Base-by-base conservation (phyloP, 2,888 invertebrate species). In the Eucriotettix oculatus region DNA sequence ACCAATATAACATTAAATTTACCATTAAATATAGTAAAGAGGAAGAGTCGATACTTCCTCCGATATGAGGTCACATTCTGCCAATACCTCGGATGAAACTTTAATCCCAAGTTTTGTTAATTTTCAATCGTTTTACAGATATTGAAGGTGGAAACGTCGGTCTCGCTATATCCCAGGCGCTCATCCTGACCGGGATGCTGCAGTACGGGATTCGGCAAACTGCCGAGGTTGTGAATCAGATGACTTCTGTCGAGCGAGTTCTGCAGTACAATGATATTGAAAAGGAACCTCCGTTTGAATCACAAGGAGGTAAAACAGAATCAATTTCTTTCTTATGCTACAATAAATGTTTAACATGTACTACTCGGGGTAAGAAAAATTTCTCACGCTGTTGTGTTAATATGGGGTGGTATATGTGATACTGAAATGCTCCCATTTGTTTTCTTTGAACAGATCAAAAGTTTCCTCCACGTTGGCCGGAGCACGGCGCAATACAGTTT, bases 241-340 rank as follows among this genome's bases (percentile, higher is more conserved):
- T 87, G 86, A 86, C 85, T 9, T 84, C 85, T 58, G 91, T 92
- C 0, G 92, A 92, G 71, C 77, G 92, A 58, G 83, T 92, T 2
- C 71, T 87, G 40, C 87, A 91, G 69, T 92, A 89, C 72, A 83
- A 85, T 0, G 76, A 83, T 16, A 72, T 92, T 41, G 84, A 86
- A 0, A 78, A 84, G 53, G 91, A 92, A 72, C 80, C 81, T 1
- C 77, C 79, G 0, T 76, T 83, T 17, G 82, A 29, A 29, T 29
- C 29, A 29, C 29, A 29, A 2, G 29, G 29, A 29, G 29, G 29
- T 29, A 29, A 29, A 29, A 29, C 3, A 29, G 7, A 29, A 29
- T 29, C 29, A 2, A 5, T 2, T 7, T 7, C 7, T 29, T 29
- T 29, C 7, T 5, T 5, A 29, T 5, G 7, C 29, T 29, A 29